These are phyloP conservation scores for Pimpla rufipes DNA, from an alignment of 2,888 invertebrate genomes.

Conservation along the genomic window DNA sequence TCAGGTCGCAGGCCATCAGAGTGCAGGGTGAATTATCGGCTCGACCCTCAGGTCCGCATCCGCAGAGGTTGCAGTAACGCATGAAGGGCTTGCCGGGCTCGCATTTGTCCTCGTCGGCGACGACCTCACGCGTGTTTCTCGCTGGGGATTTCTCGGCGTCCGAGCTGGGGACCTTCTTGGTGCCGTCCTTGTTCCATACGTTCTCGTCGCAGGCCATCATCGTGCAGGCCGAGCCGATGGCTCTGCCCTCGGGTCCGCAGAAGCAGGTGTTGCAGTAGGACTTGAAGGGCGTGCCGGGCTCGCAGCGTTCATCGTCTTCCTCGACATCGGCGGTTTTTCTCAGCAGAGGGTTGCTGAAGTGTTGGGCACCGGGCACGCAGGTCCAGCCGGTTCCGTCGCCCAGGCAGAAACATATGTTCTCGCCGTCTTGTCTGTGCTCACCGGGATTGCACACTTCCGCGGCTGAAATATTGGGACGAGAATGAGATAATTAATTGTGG, in stretches of 20 bases:
- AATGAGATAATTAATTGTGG: not conserved
- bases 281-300: not conserved
- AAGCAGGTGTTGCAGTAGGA: not conserved
- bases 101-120: too few species aligned
- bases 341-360: not conserved
- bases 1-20: conserved; percentile 71
- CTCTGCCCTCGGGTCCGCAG: not conserved
- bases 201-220: conserved; percentile 52
- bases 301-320: conserved; percentile 80
- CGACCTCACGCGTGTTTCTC: too few species aligned
- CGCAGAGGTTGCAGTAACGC: not conserved
- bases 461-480: not conserved
- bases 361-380: not conserved
- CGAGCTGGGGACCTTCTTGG: not conserved
- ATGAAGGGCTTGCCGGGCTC: too few species aligned
- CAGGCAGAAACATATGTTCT: not conserved
- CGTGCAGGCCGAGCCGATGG: conserved; percentile 51
- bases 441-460: not conserved
- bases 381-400: conserved; percentile 25
- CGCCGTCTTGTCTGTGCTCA: not conserved
- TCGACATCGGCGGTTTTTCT: conserved; percentile 84
- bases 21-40: conserved; percentile 85
- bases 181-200: conserved; percentile 43
- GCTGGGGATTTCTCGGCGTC: too few species aligned
- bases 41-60: conserved; percentile 85